These are phyloP conservation scores for Isaurus tuberculatus DNA, from an alignment of 92 coral and sea anemone species.

Conservation along the genomic window DNA sequence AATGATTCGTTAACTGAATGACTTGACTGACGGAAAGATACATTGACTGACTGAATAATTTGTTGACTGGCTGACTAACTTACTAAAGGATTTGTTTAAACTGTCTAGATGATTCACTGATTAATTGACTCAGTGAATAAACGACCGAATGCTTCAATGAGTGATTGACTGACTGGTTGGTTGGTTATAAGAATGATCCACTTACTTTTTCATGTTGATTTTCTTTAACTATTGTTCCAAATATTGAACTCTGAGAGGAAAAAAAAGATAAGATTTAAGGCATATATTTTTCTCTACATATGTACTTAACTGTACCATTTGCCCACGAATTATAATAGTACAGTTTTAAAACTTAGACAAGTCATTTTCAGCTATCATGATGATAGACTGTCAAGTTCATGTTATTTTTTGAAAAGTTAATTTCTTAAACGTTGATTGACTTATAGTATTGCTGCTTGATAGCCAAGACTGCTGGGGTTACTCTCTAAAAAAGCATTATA, in stretches of 20 bases:
- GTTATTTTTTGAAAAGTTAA: too few species aligned
- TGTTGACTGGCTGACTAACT: not conserved
- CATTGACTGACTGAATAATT: not conserved
- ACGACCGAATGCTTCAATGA: not conserved
- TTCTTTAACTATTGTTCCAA: constrained; percentile 34
- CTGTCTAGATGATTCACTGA: not conserved
- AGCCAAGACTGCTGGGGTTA: too few species aligned
- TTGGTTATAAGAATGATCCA: not conserved
- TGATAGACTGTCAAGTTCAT: too few species aligned
- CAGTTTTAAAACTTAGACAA: too few species aligned
- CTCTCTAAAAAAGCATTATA: too few species aligned
- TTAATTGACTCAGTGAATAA: not conserved
- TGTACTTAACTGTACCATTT: too few species aligned
- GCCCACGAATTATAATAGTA: too few species aligned
- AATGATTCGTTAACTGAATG: not conserved
- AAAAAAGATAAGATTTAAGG: not conserved
- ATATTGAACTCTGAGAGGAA: constrained; percentile 29
- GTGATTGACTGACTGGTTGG: not conserved
- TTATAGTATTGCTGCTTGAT: too few species aligned
- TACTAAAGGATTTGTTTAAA: not conserved
- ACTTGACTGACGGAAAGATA: not conserved
- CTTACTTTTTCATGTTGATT: constrained; percentile 35
- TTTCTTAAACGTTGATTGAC: too few species aligned
- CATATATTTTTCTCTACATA: too few species aligned
- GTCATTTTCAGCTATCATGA: too few species aligned